A percentile compares a stretch with the other conserved stretches of the same genome.
Conservation (phyloP, 2,113 vertebrate genomes). For the Oceanites oceanicus region DNA sequence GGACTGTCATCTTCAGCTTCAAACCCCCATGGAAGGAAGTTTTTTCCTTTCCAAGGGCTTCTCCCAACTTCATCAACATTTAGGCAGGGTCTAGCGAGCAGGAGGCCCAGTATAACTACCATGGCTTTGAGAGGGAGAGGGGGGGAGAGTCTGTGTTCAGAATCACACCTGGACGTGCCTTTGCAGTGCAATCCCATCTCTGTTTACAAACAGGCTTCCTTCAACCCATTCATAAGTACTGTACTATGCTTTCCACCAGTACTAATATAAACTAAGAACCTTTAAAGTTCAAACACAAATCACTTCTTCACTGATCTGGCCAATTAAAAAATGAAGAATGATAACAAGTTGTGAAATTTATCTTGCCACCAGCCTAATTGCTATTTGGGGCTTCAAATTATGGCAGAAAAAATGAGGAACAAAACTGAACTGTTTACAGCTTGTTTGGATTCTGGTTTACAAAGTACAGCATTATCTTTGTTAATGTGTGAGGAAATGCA, state of each 20-base stretch:
- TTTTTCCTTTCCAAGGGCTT: neutral
- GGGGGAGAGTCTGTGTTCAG: accelerated
- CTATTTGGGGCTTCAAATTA: neutral
- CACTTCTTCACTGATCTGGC: neutral
- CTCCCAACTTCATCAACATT: neutral
- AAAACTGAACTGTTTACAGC: neutral
- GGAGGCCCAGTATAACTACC: neutral
- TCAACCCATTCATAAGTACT: neutral
- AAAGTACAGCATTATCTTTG: neutral
- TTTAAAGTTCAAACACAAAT: neutral
- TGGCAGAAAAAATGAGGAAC: neutral
- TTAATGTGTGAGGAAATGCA: neutral
- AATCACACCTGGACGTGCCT: neutral
- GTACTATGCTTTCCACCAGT: neutral
- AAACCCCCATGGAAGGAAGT: neutral
- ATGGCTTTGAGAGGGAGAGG: neutral
- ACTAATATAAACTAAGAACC: neutral
- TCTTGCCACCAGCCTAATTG: neutral
- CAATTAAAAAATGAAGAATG: conserved; percentile 8
- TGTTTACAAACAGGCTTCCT: neutral
- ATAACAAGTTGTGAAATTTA: neutral
- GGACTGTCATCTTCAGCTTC: neutral
- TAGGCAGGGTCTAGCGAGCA: neutral
- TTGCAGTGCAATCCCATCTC: neutral
- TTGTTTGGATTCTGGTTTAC: neutral